phyloP scores from a whole-genome alignment of 2,888 invertebrate species.

The Copidosoma aretas region DNA sequence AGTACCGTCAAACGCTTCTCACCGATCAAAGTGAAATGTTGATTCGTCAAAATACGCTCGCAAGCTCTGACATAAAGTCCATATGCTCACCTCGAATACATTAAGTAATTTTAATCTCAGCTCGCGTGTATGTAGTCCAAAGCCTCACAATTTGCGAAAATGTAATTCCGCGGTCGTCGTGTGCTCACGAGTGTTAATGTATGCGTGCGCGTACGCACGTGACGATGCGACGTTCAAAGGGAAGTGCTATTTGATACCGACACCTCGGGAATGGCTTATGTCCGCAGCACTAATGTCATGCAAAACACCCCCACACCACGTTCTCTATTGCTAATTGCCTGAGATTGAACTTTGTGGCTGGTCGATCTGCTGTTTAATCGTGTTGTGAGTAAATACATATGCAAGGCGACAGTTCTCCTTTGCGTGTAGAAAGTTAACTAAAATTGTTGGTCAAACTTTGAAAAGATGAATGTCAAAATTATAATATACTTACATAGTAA shows the following conservation, averaged over 20 bases:
- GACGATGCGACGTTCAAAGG: conserved; percentile 8
- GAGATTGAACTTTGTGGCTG: conserved; percentile 32
- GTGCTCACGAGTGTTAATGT: conserved; percentile 1
- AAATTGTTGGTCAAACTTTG: no score
- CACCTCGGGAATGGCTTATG: background rate
- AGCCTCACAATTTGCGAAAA: conserved; percentile 10
- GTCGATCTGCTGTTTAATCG: background rate
- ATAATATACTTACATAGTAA: no score
- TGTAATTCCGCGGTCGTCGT: conserved; percentile 1
- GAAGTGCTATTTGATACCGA: background rate
- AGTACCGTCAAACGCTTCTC: background rate
- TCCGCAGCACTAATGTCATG: conserved; percentile 24
- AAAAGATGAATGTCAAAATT: no score
- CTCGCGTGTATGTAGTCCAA: background rate
- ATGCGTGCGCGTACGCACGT: background rate
- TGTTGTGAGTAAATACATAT: no score
- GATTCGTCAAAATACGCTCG: background rate
- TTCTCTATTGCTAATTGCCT: conserved; percentile 19
- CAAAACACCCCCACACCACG: conserved; percentile 30
- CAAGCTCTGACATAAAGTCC: background rate
- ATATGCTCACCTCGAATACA: background rate
- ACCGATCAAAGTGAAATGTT: background rate
- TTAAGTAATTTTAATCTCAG: conserved; percentile 3
- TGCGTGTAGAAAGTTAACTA: no score
- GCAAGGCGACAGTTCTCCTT: no score